Conservation (phyloP, 2,888 invertebrate species). For the Trissolcus japonicus region DNA sequence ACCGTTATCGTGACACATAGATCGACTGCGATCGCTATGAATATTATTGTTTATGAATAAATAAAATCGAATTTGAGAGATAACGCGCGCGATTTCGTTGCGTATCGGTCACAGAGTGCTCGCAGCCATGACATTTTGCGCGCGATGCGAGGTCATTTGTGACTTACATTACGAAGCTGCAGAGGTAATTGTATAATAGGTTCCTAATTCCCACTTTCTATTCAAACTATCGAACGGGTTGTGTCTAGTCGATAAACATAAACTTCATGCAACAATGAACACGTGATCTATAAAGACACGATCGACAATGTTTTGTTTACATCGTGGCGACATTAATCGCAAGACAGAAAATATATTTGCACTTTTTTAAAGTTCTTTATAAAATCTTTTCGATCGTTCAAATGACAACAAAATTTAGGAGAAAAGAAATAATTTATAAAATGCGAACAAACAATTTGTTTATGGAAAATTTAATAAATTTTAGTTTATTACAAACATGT, state of each 20-base stretch:
- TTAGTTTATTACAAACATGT: too few species aligned
- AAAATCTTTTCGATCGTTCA: background rate
- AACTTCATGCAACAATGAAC: conserved; percentile 32
- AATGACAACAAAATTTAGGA: background rate
- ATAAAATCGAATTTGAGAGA: conserved; percentile 20
- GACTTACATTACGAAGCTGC: conserved; percentile 45
- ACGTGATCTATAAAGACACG: conserved; percentile 2
- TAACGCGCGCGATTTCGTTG: conserved; percentile 32
- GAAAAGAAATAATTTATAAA: too few species aligned
- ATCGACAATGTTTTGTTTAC: background rate
- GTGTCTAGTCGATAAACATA: conserved; percentile 22
- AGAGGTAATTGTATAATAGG: conserved; percentile 28
- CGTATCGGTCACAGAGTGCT: conserved; percentile 36
- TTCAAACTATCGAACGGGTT: conserved; percentile 47
- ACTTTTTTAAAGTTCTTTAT: background rate
- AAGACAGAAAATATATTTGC: background rate
- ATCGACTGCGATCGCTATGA: conserved; percentile 11
- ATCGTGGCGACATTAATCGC: background rate
- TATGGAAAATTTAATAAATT: too few species aligned
- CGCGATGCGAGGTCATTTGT: conserved; percentile 38
- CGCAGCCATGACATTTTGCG: conserved; percentile 50
- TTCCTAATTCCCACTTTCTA: conserved; percentile 54
- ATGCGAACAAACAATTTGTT: background rate
- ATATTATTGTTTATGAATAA: conserved; percentile 37
- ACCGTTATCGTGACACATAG: conserved; percentile 12